phyloP scores from a whole-genome alignment of 2,888 invertebrate genomes.

The Oligia latruncula region DNA sequence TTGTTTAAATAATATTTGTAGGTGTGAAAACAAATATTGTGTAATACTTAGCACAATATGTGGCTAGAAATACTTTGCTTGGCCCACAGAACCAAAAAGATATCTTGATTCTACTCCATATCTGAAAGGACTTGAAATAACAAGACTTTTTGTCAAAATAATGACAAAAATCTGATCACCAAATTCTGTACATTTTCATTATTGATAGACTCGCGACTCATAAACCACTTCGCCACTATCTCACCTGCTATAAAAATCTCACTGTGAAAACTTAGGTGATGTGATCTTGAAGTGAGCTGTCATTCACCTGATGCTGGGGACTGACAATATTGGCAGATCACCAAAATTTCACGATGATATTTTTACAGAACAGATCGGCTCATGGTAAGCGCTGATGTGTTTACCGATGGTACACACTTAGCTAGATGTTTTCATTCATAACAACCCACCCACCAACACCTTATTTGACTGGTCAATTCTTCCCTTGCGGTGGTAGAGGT shows the following conservation, averaged over 20 bases:
- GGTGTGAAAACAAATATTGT: slow-evolving; percentile 32
- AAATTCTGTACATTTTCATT: not conserved
- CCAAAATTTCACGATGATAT: not conserved
- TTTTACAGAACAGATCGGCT: not conserved
- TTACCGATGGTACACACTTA: not conserved
- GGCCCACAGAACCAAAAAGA: no score
- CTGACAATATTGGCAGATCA: not conserved
- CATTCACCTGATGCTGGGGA: not conserved
- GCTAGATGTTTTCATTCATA: no score
- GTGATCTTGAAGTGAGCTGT: not conserved
- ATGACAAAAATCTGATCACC: not conserved
- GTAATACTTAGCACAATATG: not conserved
- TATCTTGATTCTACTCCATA: not conserved
- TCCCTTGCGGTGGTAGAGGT: no score
- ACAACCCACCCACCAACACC: no score
- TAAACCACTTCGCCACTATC: not conserved
- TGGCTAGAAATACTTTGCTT: not conserved
- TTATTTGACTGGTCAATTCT: no score
- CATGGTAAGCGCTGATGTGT: not conserved
- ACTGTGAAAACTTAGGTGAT: not conserved
- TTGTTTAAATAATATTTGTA: slow-evolving; percentile 49
- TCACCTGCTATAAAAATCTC: not conserved
- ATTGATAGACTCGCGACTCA: no score
- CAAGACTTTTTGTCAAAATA: not conserved
- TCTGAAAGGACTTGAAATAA: not conserved